Conservation (phyloP, 2,113 vertebrate genomes). For the Pteropus alecto region DNA sequence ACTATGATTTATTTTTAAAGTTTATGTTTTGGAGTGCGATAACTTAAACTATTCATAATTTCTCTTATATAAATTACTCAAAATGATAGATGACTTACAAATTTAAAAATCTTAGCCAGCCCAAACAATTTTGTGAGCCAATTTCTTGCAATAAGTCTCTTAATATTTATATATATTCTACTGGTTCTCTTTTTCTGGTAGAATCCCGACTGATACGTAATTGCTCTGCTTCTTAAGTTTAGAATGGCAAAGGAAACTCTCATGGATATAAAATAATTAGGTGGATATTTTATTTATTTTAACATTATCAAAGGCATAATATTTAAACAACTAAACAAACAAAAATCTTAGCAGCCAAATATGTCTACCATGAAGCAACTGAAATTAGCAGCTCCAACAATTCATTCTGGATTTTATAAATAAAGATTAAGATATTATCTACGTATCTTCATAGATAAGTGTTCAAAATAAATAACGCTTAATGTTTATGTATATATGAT, state of each 20-base stretch:
- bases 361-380: background rate
- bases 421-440: background rate
- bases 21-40: background rate
- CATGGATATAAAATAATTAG: background rate
- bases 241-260: background rate
- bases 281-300: constrained; percentile 23
- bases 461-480: background rate
- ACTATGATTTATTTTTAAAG: background rate
- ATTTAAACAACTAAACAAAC: background rate
- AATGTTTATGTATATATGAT: background rate
- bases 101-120: background rate
- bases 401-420: background rate
- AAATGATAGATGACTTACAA: background rate
- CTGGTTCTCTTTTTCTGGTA: background rate
- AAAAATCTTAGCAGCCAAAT: background rate
- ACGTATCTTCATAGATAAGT: background rate
- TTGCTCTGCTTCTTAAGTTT: background rate
- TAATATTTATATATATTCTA: background rate
- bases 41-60: background rate
- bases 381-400: constrained; percentile 4
- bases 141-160: background rate
- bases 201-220: background rate
- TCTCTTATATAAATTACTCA: background rate
- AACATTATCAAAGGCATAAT: constrained; percentile 26
- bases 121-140: background rate